A percentile compares a stretch with the other conserved stretches of the same genome.
Conservation (phyloP, 35 echinoderm and acorn worm genomes). For the Apostichopus parvimensis region DNA sequence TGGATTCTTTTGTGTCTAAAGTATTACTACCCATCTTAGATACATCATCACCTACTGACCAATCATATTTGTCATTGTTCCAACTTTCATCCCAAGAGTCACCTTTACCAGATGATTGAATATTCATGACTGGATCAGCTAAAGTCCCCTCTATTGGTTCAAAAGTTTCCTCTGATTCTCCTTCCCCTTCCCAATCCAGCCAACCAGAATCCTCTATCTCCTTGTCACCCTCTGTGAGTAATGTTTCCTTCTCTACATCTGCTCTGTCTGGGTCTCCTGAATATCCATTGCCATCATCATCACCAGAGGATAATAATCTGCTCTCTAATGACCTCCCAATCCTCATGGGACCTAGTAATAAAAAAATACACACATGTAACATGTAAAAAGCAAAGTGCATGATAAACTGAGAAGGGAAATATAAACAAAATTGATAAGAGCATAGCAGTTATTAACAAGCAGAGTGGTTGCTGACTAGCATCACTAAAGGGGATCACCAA, state of each 20-base stretch:
- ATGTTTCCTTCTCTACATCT: background rate
- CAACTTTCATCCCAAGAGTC: constrained; percentile 32
- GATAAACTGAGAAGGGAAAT: no score
- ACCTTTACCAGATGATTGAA: background rate
- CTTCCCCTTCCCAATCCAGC: constrained; percentile 71
- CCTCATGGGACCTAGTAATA: background rate
- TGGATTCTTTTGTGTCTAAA: background rate
- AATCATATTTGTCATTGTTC: background rate
- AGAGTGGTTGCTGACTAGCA: no score
- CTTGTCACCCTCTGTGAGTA: no score
- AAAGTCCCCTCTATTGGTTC: constrained; percentile 30
- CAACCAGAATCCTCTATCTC: constrained; percentile 49
- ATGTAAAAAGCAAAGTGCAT: no score
- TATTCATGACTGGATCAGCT: background rate
- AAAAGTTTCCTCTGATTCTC: background rate
- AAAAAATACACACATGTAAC: background rate
- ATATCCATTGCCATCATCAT: background rate
- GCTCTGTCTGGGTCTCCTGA: background rate
- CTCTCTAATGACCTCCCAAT: background rate
- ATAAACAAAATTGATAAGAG: no score
- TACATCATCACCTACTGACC: background rate
- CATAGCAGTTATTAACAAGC: no score
- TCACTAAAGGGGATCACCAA: no score
- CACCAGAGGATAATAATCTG: background rate
- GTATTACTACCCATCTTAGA: background rate